Evolutionary conservation across 2,113 vertebrate genomes (phyloP), one percentile per base, ranked within the genome.

Genomic region (Stomatorhinus ivindoensis): DNA sequence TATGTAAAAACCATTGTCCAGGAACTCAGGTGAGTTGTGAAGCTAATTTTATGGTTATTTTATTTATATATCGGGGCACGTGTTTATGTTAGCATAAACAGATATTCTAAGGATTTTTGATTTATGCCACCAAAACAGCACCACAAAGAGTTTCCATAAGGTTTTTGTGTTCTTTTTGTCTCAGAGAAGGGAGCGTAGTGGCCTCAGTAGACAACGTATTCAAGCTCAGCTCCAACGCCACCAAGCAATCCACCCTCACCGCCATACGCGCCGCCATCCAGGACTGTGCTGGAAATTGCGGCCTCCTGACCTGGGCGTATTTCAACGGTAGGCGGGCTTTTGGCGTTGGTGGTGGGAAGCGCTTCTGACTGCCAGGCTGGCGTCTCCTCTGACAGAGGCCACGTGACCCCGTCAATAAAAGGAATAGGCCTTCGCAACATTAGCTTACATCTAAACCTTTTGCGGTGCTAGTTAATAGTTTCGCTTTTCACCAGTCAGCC

Each of bases 131-230:
- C 58, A 27, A 10, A 65, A 65, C 61, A 65, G 13, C n/a, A 31
- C 9, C n/a, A 65, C 13, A 4, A 4, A 13, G n/a, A 13, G 2
- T 61, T 8, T 61, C 58, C 58, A 3, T 27, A 3, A 65, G 10
- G 10, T 48, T 17, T 24, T 39, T 21, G 19, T 31, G 35, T 13
- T 15, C 7, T 58, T 31, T 47, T 69, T 27, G 21, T 15, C 82
- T 47, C 61, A 96, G 96, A 76, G 2, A 21, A n/a, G 96, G 96
- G 89, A 96, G 95, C 90, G 92, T 96, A 9, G 11, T 83, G 39
- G 95, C 95, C 15, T 89, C 89, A 1, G 93, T 96, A 21, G 93
- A 95, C 87, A 96, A 95, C 46, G 82, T 95, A 48, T 96, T 93
- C 91, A 1, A 91, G 4, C 21, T 80, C 17, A 35, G 4, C 13